Evolutionary conservation across 2,888 invertebrate genomes (phyloP).

Genomic region (Parelbella ahira): DNA sequence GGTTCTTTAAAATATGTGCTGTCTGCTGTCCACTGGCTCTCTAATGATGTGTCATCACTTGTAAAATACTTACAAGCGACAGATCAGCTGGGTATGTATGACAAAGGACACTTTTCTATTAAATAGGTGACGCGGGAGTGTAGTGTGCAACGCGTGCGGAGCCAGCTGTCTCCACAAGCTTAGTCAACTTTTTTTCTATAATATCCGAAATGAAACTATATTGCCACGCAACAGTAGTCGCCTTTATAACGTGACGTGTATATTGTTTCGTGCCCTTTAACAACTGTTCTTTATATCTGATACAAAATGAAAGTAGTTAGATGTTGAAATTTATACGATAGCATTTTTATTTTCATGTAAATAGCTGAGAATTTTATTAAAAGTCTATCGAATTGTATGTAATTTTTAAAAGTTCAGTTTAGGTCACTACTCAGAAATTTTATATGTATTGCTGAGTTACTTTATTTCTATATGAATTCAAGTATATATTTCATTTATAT

Average conservation of each 20-base stretch:
- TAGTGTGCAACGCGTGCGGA: constrained; percentile 5
- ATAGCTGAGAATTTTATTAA: too few species aligned
- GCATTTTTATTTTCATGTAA: not conserved
- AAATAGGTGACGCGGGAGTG: constrained; percentile 6
- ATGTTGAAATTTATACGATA: too few species aligned
- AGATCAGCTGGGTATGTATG: constrained; percentile 3
- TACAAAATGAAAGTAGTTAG: not conserved
- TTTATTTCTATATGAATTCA: too few species aligned
- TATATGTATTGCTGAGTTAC: too few species aligned
- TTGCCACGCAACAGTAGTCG: not conserved
- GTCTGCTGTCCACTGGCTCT: too few species aligned
- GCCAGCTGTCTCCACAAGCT: constrained; percentile 11
- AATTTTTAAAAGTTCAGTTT: too few species aligned
- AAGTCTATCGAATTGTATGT: too few species aligned
- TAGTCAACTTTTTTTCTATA: constrained; percentile 4
- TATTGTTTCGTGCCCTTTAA: constrained; percentile 3
- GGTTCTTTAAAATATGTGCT: too few species aligned
- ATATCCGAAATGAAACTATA: constrained; percentile 6
- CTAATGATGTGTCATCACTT: too few species aligned
- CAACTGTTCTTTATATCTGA: constrained; percentile 1
- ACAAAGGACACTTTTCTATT: constrained; percentile 5
- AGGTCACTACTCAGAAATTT: too few species aligned
- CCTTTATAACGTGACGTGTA: not conserved
- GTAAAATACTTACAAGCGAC: not conserved
- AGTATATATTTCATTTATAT: too few species aligned